Evolutionary conservation across 2,888 invertebrate genomes (phyloP), one percentile per base, ranked within the genome.

Genomic region (Aphodius granarius): DNA sequence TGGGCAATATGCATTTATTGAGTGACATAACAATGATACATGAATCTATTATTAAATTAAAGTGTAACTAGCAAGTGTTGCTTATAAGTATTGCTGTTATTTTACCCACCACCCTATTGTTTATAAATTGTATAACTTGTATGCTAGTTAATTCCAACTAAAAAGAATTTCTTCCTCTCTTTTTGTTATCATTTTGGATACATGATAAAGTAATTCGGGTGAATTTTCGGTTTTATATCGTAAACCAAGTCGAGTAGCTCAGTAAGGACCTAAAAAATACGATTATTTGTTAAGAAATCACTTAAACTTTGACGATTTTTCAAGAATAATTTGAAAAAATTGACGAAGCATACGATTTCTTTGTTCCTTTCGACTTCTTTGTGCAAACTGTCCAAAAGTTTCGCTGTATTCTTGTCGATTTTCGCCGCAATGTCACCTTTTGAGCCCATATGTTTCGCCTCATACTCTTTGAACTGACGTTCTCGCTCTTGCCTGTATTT

Each of bases 381-480:
- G 3, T 81, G 82, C 82, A 87, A 82, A 64, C 84, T 80, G 16
- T 80, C 76, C 70, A 87, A 79, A 71, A 83, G 81, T 5, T 80
- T 66, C 73, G 86, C 83, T 0, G 87, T 87, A 71, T 86, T 84
- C 77, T 83, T 84, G 65, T 87, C 86, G 73, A 87, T 87, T 81
- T 84, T 85, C 0, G 84, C 84, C 3, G 84, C 84, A 3, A 86
- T 83, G 76, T 86, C 87, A 77, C 85, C 86, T 70, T 84, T 84
- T 1, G 84, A 86, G n/a, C 87, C 87, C 84, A 87, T 83, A 79
- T 85, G 84, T 76, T 83, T 85, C 0, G 83, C 81, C 78, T 87
- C 87, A 77, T 85, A 87, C 79, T 86, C 86, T 23, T 83, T 83
- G 77, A 86, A 87, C 73, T 85, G 84, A 15, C 83, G 78, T 72